A percentile compares a stretch with the other conserved stretches of the same genome.
These are phyloP conservation scores for Ameiurus melas DNA, from an alignment of 2,113 vertebrate genomes.

Conservation along the genomic window DNA sequence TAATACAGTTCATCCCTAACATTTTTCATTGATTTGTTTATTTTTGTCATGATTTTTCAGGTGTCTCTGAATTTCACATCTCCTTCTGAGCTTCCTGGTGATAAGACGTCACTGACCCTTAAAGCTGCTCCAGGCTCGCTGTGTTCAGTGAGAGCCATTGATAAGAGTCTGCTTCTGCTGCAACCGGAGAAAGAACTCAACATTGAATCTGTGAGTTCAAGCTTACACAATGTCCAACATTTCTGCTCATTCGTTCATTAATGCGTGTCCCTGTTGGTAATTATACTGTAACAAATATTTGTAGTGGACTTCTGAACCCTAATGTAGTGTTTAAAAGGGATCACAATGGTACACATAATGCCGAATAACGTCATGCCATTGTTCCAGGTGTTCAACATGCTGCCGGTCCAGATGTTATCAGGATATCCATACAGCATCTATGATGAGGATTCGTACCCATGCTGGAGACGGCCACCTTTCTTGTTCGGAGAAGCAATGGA, in stretches of 20 bases:
- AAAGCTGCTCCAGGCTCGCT: conserved; percentile 76
- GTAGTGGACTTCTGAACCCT: not conserved
- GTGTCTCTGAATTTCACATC: conserved; percentile 78
- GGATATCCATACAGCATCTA: conserved; percentile 63
- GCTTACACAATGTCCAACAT: not conserved
- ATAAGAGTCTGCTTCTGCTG: conserved; percentile 80
- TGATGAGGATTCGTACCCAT: not conserved
- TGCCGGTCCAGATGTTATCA: conserved; percentile 70
- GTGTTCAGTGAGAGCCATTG: conserved; percentile 81
- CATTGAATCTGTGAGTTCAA: conserved; percentile 60
- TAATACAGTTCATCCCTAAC: too few relatives aligned
- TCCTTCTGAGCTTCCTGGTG: conserved; percentile 72
- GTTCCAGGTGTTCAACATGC: conserved; percentile 71
- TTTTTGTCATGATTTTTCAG: conserved; percentile 62
- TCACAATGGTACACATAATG: not conserved
- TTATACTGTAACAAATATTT: not conserved
- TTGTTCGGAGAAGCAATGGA: accelerated
- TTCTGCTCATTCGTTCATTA: not conserved
- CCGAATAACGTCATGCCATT: not conserved
- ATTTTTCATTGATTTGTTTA: not conserved
- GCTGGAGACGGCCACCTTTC: conserved; percentile 16
- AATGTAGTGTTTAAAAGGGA: not conserved
- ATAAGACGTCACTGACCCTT: conserved; percentile 67
- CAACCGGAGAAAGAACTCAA: conserved; percentile 65
- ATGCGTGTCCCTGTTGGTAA: not conserved